Percentiles rank a stretch among this genome's conserved stretches.
Evolutionary conservation across 92 coral and sea anemone genomes (phyloP).

Genomic region (Zoanthus sansibaricus): DNA sequence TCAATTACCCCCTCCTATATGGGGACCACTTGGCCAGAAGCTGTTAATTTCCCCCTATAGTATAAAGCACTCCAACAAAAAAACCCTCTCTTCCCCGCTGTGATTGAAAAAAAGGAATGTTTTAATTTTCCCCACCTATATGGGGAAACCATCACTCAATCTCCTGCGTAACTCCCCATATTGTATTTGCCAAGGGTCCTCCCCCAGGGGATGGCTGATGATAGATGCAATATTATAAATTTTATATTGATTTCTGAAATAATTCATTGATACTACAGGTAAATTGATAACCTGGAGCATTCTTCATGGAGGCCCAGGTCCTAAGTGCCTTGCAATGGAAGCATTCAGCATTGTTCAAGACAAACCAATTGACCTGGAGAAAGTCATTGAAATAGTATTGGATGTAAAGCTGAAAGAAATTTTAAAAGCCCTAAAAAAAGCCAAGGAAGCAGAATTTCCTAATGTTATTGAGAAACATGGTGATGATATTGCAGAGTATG

Average conservation of each 20-base stretch:
- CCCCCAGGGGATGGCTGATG: not conserved
- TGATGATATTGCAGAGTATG: constrained; percentile 57
- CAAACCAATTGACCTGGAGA: constrained; percentile 36
- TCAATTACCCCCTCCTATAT: not conserved
- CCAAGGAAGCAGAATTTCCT: constrained; percentile 39
- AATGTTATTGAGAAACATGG: constrained; percentile 45
- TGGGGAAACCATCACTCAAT: not conserved
- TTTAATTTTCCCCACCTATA: not conserved
- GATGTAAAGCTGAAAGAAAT: constrained; percentile 57
- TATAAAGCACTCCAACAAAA: not conserved
- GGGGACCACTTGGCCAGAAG: constrained; percentile 1
- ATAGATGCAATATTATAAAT: constrained; percentile 2
- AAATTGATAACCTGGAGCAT: constrained; percentile 59
- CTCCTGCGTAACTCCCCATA: not conserved
- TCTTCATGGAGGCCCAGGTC: constrained; percentile 58
- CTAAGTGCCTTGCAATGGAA: constrained; percentile 57
- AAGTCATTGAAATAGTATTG: constrained; percentile 50
- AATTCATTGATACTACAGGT: constrained; percentile 34
- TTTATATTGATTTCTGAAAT: constrained; percentile 28
- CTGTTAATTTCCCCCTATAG: constrained; percentile 1
- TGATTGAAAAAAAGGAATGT: not conserved
- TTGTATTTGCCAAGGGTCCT: not conserved
- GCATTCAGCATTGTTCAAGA: constrained; percentile 51
- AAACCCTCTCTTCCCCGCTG: not conserved
- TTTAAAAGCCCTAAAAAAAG: constrained; percentile 26